A percentile compares a stretch with the other conserved stretches of the same genome.
Evolutionary conservation across 2,797 vertebrate species (phyloP).

Genomic region (Limosa lapponica): DNA sequence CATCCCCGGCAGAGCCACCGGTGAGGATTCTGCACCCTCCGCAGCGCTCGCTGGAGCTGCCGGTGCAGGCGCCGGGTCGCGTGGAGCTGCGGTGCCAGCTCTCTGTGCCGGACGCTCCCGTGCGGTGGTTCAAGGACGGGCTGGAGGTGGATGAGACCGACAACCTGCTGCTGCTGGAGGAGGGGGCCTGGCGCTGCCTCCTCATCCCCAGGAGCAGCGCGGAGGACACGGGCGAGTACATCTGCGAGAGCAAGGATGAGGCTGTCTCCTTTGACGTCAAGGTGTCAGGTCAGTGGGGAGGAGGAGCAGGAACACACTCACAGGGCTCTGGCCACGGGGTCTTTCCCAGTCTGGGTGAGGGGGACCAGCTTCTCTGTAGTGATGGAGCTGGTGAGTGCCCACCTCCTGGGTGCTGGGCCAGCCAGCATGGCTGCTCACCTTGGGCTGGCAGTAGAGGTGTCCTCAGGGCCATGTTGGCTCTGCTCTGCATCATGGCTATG

Average conservation of each 20-base stretch:
- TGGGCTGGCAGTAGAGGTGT: neutral
- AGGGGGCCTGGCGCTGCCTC: conserved; percentile 88
- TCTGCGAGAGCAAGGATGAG: conserved; percentile 92
- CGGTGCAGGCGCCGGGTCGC: conserved; percentile 82
- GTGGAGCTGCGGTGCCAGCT: conserved; percentile 92
- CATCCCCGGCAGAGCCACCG: conserved; percentile 82
- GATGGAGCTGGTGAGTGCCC: neutral
- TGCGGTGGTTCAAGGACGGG: conserved; percentile 95
- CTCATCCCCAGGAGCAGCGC: conserved; percentile 85
- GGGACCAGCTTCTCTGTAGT: neutral
- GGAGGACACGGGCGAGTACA: conserved; percentile 92
- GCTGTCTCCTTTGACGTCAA: conserved; percentile 92
- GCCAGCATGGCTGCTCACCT: accelerated
- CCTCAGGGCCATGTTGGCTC: accelerated
- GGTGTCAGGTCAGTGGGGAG: conserved; percentile 85
- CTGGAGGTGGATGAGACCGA: conserved; percentile 90
- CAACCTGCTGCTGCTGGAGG: conserved; percentile 84
- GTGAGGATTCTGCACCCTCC: conserved; percentile 89
- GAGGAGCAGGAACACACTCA: neutral
- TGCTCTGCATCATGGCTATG: neutral
- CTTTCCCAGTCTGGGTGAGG: neutral
- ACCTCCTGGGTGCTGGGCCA: neutral
- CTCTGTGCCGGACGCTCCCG: conserved; percentile 85
- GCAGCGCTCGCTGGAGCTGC: conserved; percentile 88
- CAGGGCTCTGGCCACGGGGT: neutral